Base-by-base conservation (phyloP, 2,113 vertebrate species). In the Scortum barcoo region DNA sequence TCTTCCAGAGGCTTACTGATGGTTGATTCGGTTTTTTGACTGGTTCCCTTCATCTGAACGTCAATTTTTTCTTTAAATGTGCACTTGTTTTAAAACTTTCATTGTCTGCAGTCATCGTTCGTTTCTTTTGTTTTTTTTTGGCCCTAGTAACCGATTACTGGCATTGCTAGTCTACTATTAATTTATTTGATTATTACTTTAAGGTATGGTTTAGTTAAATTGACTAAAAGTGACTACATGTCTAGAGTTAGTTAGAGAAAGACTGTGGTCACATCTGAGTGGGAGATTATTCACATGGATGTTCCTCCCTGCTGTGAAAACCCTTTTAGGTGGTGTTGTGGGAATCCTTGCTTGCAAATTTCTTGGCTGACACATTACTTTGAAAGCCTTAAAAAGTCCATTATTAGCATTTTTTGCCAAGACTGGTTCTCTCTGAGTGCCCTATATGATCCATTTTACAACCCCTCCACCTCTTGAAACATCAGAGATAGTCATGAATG, bases 381-480 rank as follows among this genome's bases (percentile, higher is more conserved):
- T 83, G 57, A 86, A 84, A 65, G 56, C 67, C 30, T 83, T 83
- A 24, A 5, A 48, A 63, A 76, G 28, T 56, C 68, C 58, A 48
- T 70, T 58, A 72, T 51, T 57, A 46, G 65, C 1, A 17, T 70
- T 24, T 54, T 30, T 63, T 58, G 48, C n/a, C 53, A 2, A 28
- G 46, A 61, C 38, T 79, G 50, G 71, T 67, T 53, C 81, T 80
- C 48, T 71, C 62, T 68, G 67, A 80, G 66, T 65, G 80, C 78
- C 58, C 13, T 10, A 20, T 48, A 71, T 73, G 65, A 74, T 72
- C 26, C 22, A 20, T 53, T 73, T 77, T 20, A 66, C 10, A 72
- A 76, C 46, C 50, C 61, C 40, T 69, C 63, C 72, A 58, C 57
- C 61, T 69, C 51, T 80, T 74, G n/a, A 69, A 74, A 73, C 67